phyloP scores from a whole-genome alignment of 1,140 invertebrate genomes.

The Laupala kohalensis region DNA sequence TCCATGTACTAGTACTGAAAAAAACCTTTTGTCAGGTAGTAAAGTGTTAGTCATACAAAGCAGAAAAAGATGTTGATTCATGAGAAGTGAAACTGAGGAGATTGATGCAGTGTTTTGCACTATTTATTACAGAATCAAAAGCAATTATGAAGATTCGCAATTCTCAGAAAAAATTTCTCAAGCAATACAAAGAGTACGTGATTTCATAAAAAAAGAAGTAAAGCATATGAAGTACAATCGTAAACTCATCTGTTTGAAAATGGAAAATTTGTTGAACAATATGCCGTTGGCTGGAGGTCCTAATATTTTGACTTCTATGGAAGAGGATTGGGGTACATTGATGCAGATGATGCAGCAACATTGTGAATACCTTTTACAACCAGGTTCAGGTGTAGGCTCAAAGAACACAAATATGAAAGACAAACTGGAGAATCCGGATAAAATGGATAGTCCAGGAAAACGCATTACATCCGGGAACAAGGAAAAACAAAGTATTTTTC shows the following conservation, averaged over 20 bases:
- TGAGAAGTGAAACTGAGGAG: too few species aligned
- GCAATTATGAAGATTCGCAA: neutral
- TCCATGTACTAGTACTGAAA: too few species aligned
- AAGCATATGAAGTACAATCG: neutral
- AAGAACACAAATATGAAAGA: too few species aligned
- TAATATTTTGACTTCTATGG: neutral
- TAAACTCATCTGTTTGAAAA: neutral
- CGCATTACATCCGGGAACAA: too few species aligned
- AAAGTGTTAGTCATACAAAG: too few species aligned
- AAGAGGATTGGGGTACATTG: neutral
- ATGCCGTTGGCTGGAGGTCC: neutral
- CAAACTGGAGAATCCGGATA: too few species aligned
- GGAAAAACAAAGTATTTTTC: too few species aligned
- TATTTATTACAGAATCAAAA: neutral
- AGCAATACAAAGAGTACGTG: neutral
- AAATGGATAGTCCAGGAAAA: too few species aligned
- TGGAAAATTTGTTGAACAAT: neutral
- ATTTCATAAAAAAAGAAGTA: neutral
- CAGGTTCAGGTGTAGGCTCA: too few species aligned
- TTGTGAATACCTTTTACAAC: neutral
- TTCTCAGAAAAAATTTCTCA: neutral
- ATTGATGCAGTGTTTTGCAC: too few species aligned
- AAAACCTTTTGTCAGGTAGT: too few species aligned
- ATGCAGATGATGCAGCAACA: neutral
- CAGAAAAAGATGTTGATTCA: too few species aligned